Evolutionary conservation across 2,113 vertebrate species (phyloP).

Genomic region (Malurus alboscapulatus): DNA sequence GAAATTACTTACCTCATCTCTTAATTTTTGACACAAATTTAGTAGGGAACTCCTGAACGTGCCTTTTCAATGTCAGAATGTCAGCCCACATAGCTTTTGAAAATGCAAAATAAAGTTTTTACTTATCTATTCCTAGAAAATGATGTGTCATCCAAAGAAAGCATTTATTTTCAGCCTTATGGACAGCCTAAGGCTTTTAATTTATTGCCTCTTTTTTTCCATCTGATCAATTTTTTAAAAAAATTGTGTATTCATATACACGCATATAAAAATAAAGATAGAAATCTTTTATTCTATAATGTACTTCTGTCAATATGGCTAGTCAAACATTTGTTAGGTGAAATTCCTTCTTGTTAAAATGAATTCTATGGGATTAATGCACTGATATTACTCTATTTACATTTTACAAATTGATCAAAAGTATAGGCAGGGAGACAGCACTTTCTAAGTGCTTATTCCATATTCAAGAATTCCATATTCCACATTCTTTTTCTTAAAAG

Average conservation of each 20-base stretch:
- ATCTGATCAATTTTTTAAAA: background rate
- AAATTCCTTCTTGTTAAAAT: background rate
- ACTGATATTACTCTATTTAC: background rate
- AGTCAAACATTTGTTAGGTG: background rate
- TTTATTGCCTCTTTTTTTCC: background rate
- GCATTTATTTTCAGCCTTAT: background rate
- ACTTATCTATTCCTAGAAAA: background rate
- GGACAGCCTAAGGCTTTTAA: background rate
- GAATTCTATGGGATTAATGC: background rate
- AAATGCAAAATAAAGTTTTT: background rate
- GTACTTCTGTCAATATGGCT: background rate
- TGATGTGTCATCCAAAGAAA: background rate
- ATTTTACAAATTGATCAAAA: background rate
- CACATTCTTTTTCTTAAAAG: background rate
- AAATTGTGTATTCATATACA: background rate
- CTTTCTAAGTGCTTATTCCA: background rate
- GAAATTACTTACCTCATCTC: background rate
- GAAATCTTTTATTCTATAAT: background rate
- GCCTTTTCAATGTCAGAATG: background rate
- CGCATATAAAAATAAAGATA: background rate
- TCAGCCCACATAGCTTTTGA: background rate
- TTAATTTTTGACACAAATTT: background rate
- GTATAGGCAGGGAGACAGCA: fast-evolving
- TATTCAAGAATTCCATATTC: background rate
- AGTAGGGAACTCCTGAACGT: background rate